phyloP scores from a whole-genome alignment of 1,140 invertebrate species.

The Lutraria rhynchaena region DNA sequence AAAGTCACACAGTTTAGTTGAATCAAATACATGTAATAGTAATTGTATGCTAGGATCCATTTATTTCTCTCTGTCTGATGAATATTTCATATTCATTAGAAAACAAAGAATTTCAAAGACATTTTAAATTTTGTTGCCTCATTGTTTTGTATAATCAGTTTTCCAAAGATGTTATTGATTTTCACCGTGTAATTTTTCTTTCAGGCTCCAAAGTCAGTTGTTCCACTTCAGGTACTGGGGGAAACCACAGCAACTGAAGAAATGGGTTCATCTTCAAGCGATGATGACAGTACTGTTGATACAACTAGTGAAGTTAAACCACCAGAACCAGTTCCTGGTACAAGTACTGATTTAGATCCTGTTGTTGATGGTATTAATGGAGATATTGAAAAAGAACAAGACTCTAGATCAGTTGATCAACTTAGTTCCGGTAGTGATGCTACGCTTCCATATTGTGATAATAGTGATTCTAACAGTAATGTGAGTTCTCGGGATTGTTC shows the following conservation, averaged over 20 bases:
- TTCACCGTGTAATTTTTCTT: too few relatives aligned
- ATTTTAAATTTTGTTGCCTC: not conserved
- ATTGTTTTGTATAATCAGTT: not conserved
- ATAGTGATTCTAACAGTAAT: conserved; percentile 55
- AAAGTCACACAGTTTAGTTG: too few relatives aligned
- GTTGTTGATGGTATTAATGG: not conserved
- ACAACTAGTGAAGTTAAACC: too few relatives aligned
- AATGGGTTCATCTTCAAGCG: not conserved
- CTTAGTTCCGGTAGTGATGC: conserved; percentile 49
- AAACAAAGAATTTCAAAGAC: not conserved
- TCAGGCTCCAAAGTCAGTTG: conserved; percentile 60
- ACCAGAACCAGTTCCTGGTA: not conserved
- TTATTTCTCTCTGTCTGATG: not conserved
- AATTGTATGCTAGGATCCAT: too few relatives aligned
- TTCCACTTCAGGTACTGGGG: conserved; percentile 50
- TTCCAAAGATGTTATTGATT: not conserved
- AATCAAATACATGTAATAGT: too few relatives aligned
- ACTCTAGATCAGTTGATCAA: conserved; percentile 29
- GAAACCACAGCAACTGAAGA: conserved; percentile 25
- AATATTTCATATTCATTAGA: not conserved
- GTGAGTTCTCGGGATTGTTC: conserved; percentile 39
- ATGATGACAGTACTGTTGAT: not conserved
- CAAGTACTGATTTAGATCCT: not conserved
- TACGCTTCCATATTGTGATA: conserved; percentile 58
- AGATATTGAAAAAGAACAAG: not conserved